Conservation (phyloP, 2,797 vertebrate species). For the Neosilurus mollespiculum region DNA sequence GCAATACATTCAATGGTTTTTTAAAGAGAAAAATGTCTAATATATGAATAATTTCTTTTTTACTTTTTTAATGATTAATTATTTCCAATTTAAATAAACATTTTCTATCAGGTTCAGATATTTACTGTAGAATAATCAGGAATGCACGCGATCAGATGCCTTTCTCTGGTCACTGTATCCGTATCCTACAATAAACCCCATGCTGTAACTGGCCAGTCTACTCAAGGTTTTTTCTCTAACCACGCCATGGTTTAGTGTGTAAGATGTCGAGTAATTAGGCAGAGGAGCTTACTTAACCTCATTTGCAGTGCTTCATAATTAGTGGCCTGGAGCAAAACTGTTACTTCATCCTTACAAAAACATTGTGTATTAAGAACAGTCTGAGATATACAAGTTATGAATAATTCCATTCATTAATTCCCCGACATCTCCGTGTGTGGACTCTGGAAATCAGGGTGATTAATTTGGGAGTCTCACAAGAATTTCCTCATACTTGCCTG, state of each 20-base stretch:
- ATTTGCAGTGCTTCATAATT: conserved; percentile 73
- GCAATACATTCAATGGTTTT: neutral
- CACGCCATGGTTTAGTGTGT: conserved; percentile 63
- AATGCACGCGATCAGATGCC: neutral
- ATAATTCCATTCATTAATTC: conserved; percentile 84
- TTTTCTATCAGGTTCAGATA: neutral
- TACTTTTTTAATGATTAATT: too few species aligned
- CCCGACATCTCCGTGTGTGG: conserved; percentile 74
- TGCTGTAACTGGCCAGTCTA: conserved; percentile 16
- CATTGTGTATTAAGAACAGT: conserved; percentile 79
- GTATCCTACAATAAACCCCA: neutral
- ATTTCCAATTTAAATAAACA: neutral
- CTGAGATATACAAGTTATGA: conserved; percentile 77
- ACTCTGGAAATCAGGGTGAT: conserved; percentile 77
- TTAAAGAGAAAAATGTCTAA: neutral
- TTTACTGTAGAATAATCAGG: neutral
- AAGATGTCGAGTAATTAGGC: conserved; percentile 73
- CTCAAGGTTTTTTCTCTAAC: conserved; percentile 31
- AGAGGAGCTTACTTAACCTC: conserved; percentile 75
- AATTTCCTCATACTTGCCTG: conserved; percentile 78
- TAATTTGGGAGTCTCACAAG: conserved; percentile 77
- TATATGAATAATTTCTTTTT: neutral
- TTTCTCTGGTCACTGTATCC: conserved; percentile 1
- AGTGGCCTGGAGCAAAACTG: conserved; percentile 75
- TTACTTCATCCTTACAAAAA: conserved; percentile 82